Evolutionary conservation across 2,888 invertebrate species (phyloP).

Genomic region (Apodemia zela): DNA sequence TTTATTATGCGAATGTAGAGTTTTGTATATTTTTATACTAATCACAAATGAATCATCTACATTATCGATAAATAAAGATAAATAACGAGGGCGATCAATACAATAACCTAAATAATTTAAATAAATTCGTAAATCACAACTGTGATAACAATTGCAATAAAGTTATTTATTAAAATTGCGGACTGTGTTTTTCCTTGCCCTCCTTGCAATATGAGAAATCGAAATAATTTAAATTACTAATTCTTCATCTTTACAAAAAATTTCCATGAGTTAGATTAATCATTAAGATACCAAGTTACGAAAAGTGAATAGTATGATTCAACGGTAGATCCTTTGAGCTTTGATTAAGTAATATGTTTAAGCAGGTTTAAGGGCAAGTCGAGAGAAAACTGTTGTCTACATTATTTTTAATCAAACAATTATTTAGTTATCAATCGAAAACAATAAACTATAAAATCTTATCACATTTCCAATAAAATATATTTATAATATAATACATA

Average conservation of each 20-base stretch:
- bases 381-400: background rate
- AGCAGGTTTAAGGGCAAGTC: background rate
- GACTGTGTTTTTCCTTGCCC: no score
- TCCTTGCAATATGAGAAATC: no score
- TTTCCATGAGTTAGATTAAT: no score
- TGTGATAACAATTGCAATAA: background rate
- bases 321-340: no score
- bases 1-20: no score
- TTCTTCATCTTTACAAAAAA: no score
- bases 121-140: constrained; percentile 1
- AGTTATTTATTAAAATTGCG: background rate
- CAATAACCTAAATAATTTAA: constrained; percentile 3
- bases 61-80: background rate
- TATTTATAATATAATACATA: background rate
- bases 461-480: background rate
- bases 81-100: background rate
- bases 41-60: background rate
- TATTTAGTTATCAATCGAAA: background rate
- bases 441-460: background rate
- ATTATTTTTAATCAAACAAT: background rate
- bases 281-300: no score
- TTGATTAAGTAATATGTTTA: no score
- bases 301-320: no score
- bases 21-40: no score
- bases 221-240: no score